Evolutionary conservation across 2,888 invertebrate genomes (phyloP).

Genomic region (Adineta ricciae): DNA sequence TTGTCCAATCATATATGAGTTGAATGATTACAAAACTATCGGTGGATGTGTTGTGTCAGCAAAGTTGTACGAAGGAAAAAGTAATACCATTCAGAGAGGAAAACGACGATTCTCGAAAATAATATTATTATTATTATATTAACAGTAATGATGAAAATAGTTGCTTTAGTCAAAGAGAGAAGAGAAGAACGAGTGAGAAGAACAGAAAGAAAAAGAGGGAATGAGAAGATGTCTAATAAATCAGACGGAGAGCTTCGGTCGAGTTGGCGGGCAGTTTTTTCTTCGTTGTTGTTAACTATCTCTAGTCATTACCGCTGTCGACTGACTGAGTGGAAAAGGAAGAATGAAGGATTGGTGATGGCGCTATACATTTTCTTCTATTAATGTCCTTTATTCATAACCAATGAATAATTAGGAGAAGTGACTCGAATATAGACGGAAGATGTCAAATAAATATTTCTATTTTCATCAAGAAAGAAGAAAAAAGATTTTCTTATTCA

Average conservation of each 20-base stretch:
- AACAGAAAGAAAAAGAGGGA: conserved; percentile 14
- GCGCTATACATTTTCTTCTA: conserved; percentile 4
- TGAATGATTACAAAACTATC: not conserved
- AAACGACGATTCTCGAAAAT: not conserved
- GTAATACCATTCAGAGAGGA: not conserved
- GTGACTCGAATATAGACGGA: not conserved
- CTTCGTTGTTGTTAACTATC: conserved; percentile 13
- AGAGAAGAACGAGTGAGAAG: not conserved
- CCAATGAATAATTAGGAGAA: conserved; percentile 5
- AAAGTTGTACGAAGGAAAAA: not conserved
- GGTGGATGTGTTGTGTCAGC: not conserved
- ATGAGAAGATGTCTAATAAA: conserved; percentile 15
- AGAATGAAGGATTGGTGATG: not conserved
- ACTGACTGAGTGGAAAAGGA: not conserved
- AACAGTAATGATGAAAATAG: not conserved
- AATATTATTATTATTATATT: conserved; percentile 15
- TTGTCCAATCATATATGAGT: not conserved
- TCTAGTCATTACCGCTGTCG: conserved; percentile 13
- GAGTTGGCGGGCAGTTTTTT: conserved; percentile 5
- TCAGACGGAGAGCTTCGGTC: conserved; percentile 2
- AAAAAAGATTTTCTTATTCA: too few species aligned
- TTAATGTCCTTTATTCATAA: not conserved
- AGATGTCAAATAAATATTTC: not conserved
- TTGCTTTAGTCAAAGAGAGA: not conserved
- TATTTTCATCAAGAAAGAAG: not conserved